A percentile compares a stretch with the other conserved stretches of the same genome.
phyloP scores from a whole-genome alignment of 2,797 vertebrate genomes.

The Hoplostethus mediterraneus region DNA sequence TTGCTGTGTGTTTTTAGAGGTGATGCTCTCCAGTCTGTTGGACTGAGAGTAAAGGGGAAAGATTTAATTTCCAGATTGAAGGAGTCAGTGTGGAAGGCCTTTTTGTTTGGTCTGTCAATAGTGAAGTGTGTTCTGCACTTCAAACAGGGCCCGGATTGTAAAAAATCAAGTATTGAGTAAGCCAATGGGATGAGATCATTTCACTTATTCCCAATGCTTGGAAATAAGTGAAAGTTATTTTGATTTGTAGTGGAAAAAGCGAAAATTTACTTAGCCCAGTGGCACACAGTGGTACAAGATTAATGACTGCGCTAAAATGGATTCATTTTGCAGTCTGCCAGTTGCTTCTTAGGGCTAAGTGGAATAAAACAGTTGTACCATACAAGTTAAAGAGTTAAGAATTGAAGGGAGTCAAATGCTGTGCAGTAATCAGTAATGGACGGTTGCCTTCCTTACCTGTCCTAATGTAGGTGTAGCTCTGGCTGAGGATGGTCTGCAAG shows the following conservation, averaged over 20 bases:
- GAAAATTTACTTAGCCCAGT: too few species aligned
- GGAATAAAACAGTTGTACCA: neutral
- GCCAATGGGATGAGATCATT: neutral
- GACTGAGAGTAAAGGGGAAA: neutral
- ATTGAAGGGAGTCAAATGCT: too few species aligned
- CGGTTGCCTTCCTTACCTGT: slow-evolving; percentile 63
- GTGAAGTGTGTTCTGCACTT: neutral
- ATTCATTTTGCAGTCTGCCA: neutral
- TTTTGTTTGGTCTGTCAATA: neutral
- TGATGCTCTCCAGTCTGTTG: neutral
- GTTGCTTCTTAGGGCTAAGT: neutral
- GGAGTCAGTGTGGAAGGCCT: neutral
- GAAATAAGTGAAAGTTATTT: too few species aligned
- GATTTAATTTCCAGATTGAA: slow-evolving; percentile 4
- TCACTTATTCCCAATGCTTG: neutral
- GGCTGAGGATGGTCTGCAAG: slow-evolving; percentile 68
- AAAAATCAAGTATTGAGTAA: too few species aligned
- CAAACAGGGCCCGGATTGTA: neutral
- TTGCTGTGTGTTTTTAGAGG: neutral
- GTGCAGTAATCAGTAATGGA: neutral
- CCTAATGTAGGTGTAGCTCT: slow-evolving; percentile 51
- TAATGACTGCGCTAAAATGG: neutral
- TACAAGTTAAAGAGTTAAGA: neutral
- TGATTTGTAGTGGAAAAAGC: too few species aligned
- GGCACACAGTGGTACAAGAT: too few species aligned